Percentiles rank a stretch among this genome's conserved stretches.
These are phyloP conservation scores for Sminthurinus signatus DNA, from an alignment of 1,140 invertebrate genomes.

Conservation along the genomic window DNA sequence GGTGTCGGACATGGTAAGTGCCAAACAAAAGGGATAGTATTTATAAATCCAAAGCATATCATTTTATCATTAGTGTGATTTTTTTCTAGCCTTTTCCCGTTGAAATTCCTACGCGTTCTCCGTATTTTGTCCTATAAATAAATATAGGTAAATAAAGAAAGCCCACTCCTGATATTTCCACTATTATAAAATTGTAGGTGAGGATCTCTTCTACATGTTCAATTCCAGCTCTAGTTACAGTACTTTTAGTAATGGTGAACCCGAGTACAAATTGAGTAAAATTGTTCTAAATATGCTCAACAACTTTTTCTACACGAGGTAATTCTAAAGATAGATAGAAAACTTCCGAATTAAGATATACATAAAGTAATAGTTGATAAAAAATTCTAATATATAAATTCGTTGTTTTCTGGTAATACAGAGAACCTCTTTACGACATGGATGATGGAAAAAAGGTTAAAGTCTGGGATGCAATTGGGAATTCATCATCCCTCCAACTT, in stretches of 20 bases:
- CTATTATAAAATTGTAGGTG: too few relatives aligned
- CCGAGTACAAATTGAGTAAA: constrained; percentile 24
- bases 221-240: neutral
- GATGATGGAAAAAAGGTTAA: neutral
- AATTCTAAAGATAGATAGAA: too few relatives aligned
- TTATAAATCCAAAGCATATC: too few relatives aligned
- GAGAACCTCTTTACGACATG: constrained; percentile 22
- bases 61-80: too few relatives aligned
- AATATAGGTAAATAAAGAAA: too few relatives aligned
- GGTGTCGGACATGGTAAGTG: constrained; percentile 23
- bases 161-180: too few relatives aligned
- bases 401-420: constrained; percentile 1
- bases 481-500: constrained; percentile 4
- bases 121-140: too few relatives aligned
- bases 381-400: neutral
- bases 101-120: too few relatives aligned
- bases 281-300: constrained; percentile 22
- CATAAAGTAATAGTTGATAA: neutral
- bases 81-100: too few relatives aligned
- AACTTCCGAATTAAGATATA: neutral
- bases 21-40: too few relatives aligned
- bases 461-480: constrained; percentile 25
- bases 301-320: constrained; percentile 24
- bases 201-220: constrained; percentile 24
- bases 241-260: neutral